Evolutionary conservation across 2,888 invertebrate genomes (phyloP), one percentile per base, ranked within the genome.

Genomic region (Agonopterix subpropinquella): DNA sequence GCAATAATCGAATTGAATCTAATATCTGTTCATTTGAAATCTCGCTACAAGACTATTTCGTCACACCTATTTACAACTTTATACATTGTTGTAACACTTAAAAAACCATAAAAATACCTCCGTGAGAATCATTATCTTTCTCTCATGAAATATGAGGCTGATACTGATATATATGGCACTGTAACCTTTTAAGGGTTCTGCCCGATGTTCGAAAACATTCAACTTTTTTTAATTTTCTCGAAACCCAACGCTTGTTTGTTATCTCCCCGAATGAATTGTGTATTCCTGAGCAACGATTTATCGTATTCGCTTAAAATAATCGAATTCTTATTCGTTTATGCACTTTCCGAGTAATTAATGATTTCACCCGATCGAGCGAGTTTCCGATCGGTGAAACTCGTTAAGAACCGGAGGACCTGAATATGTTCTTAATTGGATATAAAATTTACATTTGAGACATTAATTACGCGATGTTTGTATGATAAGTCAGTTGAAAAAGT

Each of bases 331-430:
- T 13, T 44, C 41, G 35, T 39, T 67, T 65, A 61, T 66, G 67
- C 65, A 71, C 67, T 73, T 72, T 65, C 52, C 45, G 53, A 47
- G 58, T 65, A 70, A 70, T 74, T 75, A 73, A 70, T 67, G 69
- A 67, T 69, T 77, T 75, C 70, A 77, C 67, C 70, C 64, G 64
- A 67, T 69, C 61, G 68, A 70, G 43, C 59, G 65, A 59, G 67
- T 79, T 77, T 80, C 78, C 80, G 77, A 76, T 75, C 59, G 64
- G 56, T 55, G 58, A 62, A 67, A 70, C 65, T 67, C 64, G 62
- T 69, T 69, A 66, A 64, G 54, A 45, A 50, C 50, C 54, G 54
- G 53, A 53, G 57, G 59, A 58, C 52, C 56, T 54, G 45, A 56
- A 57, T 54, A 54, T 55, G 56, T 62, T 53, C 53, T 59, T 63